Conservation (phyloP, 2,113 vertebrate species). For the Peromyscus californicus region DNA sequence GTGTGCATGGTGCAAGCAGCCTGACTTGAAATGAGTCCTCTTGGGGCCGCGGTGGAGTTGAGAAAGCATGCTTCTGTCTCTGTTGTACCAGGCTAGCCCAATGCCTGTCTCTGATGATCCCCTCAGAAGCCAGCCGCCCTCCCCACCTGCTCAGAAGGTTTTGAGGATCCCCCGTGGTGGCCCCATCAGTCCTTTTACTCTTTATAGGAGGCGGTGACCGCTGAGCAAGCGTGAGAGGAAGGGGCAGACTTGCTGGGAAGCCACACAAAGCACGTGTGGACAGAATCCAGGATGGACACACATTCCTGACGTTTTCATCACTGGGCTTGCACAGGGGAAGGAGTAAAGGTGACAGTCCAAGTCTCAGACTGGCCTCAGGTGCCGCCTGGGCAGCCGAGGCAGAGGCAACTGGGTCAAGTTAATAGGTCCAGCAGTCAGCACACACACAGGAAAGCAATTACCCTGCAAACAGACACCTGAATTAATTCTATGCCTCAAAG, state of each 20-base stretch:
- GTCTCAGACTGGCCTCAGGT: neutral
- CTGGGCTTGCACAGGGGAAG: neutral
- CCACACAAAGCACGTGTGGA: neutral
- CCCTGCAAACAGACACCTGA: neutral
- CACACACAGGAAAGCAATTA: neutral
- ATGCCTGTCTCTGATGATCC: rapidly evolving
- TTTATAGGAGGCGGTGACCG: neutral
- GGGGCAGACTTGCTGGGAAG: neutral
- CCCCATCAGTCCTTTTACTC: neutral
- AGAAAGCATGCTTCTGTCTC: neutral
- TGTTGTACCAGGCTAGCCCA: neutral
- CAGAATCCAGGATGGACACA: neutral
- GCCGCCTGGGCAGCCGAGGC: too few relatives aligned
- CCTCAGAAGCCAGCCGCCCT: neutral
- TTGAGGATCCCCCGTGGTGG: neutral
- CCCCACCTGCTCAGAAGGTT: neutral
- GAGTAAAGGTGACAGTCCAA: neutral
- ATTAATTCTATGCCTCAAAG: neutral
- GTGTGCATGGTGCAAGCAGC: rapidly evolving
- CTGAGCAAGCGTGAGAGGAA: neutral
- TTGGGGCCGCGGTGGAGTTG: neutral
- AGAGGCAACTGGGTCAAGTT: neutral
- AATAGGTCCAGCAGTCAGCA: neutral
- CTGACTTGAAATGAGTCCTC: neutral
- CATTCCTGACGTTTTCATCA: neutral